Conservation (phyloP, 2,888 invertebrate genomes). For the Sussaba pulchella region DNA sequence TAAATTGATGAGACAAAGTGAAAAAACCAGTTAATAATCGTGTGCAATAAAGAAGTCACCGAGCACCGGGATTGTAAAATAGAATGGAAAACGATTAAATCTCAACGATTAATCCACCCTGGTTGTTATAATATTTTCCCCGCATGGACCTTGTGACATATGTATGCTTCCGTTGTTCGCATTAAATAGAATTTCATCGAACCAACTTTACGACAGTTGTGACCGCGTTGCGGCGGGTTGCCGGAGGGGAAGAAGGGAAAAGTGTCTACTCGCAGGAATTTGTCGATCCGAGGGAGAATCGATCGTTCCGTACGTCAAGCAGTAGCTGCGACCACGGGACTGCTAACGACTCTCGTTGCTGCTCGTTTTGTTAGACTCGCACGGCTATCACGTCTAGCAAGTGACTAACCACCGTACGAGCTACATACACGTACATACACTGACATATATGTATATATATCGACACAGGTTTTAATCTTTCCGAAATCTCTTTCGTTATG, state of each 20-base stretch:
- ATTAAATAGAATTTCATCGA: constrained; percentile 14
- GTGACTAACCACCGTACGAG: neutral
- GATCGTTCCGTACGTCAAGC: constrained; percentile 6
- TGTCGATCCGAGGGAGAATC: constrained; percentile 5
- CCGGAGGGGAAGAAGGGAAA: too few relatives aligned
- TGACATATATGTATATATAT: neutral
- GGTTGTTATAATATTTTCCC: constrained; percentile 18
- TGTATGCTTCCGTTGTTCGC: neutral
- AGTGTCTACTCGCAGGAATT: constrained; percentile 4
- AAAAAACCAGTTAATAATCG: neutral
- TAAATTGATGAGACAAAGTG: neutral
- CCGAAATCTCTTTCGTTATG: constrained; percentile 49
- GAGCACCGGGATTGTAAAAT: constrained; percentile 29
- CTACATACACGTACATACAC: neutral
- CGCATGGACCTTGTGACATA: neutral
- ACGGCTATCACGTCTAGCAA: neutral
- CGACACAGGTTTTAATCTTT: neutral
- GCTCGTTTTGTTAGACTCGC: constrained; percentile 19
- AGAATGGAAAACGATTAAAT: constrained; percentile 36
- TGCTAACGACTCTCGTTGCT: neutral
- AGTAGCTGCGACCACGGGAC: neutral
- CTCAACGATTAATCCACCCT: constrained; percentile 47
- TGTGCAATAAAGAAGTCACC: constrained; percentile 32
- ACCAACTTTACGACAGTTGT: constrained; percentile 12
- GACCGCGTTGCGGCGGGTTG: neutral